Base-by-base conservation (phyloP, 2,888 invertebrate species). In the Protula sp. region DNA sequence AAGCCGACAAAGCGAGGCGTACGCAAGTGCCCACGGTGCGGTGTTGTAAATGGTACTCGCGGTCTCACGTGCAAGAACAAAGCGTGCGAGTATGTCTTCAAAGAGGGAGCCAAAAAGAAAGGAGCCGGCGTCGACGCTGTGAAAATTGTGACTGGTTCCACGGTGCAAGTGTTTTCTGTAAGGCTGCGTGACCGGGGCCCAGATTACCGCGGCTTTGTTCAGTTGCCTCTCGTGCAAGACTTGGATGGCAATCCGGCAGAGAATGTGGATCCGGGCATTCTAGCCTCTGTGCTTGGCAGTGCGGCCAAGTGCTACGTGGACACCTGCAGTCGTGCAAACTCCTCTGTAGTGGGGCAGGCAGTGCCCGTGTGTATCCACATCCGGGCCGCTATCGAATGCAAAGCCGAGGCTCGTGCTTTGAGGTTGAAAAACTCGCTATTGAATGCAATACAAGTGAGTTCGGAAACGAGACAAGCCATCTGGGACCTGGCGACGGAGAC, bases 121-220 rank as follows among this genome's bases (percentile, higher is more conserved):
- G 77, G 79, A 3, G 72, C 71, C 59, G 85, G 85, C 30, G 84
- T 86, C 1, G 87, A 88, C 70, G 87, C 87, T 22, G 86, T 87
- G 56, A 86, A 86, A 73, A 82, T 90, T 38, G 81, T 86, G 19
- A 87, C 87, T 1, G 78, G 76, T 14, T 85, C 86, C 0, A 85
- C 85, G 28, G 75, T 77, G 29, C 79, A 84, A 75, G 79, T 84
- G n/a, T 45, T 55, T 45, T 45, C 90, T 2, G 87, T 90, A 1
- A 80, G 87, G 53, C 84, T 87, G 1, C 83, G 87, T 54, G 89
- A 89, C 66, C 85, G 86, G 65, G 87, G 87, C 0, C 86, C 87
- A 1, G 87, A 89, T 63, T 86, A 87, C 58, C 82, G 90, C 47
- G 89, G 87, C 28, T 90, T 91, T 78, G 90, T 90, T 1, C 87